These are phyloP conservation scores for Drosophila hydei DNA, from an alignment of 1,140 invertebrate genomes.

Conservation along the genomic window DNA sequence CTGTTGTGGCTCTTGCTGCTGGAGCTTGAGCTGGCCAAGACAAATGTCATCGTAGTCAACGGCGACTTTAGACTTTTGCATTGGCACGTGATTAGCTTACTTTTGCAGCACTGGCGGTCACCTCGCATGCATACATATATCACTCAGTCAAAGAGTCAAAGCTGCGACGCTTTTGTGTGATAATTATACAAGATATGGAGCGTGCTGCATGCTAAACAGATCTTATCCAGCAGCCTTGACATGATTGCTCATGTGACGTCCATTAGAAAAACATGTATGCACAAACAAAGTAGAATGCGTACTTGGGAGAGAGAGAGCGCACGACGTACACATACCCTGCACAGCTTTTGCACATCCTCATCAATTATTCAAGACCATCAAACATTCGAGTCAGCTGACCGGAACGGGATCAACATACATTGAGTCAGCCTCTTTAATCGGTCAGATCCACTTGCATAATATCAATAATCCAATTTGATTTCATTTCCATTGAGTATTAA, in stretches of 20 bases:
- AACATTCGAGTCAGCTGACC: too few species aligned
- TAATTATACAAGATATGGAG: slow-evolving; percentile 59
- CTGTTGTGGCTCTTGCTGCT: not conserved
- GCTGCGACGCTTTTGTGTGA: slow-evolving; percentile 31
- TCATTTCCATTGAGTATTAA: not conserved
- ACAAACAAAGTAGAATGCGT: not conserved
- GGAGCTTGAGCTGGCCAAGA: slow-evolving; percentile 43
- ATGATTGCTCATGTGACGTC: slow-evolving; percentile 41
- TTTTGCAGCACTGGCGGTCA: slow-evolving; percentile 32
- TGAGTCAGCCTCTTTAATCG: too few species aligned
- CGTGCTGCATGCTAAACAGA: slow-evolving; percentile 58
- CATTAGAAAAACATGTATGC: slow-evolving; percentile 9
- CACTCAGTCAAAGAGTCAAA: slow-evolving; percentile 40
- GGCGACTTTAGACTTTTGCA: slow-evolving; percentile 49
- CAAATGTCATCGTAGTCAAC: slow-evolving; percentile 62
- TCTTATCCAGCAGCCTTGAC: slow-evolving; percentile 59
- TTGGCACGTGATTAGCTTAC: slow-evolving; percentile 76
- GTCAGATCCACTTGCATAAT: too few species aligned
- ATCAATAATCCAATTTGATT: not conserved
- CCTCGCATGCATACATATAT: slow-evolving; percentile 44
- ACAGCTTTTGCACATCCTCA: not conserved
- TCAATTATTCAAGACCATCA: not conserved
- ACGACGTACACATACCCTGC: not conserved
- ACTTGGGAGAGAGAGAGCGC: not conserved
- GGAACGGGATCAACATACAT: too few species aligned